Evolutionary conservation across 2,113 vertebrate genomes (phyloP).

Genomic region (Coryphaenoides rupestris): DNA sequence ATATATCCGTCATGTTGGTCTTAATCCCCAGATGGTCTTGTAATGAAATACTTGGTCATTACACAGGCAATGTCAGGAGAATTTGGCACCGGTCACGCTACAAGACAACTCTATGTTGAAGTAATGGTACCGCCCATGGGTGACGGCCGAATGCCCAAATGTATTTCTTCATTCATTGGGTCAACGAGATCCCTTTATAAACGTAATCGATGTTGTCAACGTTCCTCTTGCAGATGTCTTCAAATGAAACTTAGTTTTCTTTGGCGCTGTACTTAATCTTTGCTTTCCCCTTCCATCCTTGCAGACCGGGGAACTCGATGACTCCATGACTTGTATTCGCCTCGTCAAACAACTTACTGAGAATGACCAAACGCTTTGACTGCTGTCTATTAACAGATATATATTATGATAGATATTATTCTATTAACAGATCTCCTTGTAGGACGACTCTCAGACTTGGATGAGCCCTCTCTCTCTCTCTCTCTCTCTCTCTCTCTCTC

Average conservation of each 20-base stretch:
- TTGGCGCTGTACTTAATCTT: slow-evolving; percentile 32
- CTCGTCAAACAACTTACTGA: slow-evolving; percentile 50
- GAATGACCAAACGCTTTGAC: slow-evolving; percentile 39
- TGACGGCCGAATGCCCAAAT: no score
- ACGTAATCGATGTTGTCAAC: neutral
- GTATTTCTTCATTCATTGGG: no score
- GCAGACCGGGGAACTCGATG: slow-evolving; percentile 27
- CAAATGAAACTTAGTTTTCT: slow-evolving; percentile 44
- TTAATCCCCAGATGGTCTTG: slow-evolving; percentile 18
- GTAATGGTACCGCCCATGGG: no score
- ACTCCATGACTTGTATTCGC: slow-evolving; percentile 36
- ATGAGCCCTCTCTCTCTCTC: no score
- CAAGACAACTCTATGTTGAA: neutral
- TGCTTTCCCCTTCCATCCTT: slow-evolving; percentile 34
- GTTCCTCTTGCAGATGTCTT: slow-evolving; percentile 26
- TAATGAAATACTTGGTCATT: slow-evolving; percentile 6
- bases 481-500: no score
- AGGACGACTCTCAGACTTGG: no score
- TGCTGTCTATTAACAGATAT: slow-evolving; percentile 27
- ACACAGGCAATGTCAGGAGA: slow-evolving; percentile 12
- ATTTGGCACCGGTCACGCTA: slow-evolving; percentile 7
- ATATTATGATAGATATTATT: slow-evolving; percentile 33
- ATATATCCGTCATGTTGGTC: slow-evolving; percentile 43
- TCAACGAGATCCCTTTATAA: no score
- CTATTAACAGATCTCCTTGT: slow-evolving; percentile 11